These are phyloP conservation scores for Hormaphis cornu DNA, from an alignment of 1,140 invertebrate genomes.

Conservation along the genomic window DNA sequence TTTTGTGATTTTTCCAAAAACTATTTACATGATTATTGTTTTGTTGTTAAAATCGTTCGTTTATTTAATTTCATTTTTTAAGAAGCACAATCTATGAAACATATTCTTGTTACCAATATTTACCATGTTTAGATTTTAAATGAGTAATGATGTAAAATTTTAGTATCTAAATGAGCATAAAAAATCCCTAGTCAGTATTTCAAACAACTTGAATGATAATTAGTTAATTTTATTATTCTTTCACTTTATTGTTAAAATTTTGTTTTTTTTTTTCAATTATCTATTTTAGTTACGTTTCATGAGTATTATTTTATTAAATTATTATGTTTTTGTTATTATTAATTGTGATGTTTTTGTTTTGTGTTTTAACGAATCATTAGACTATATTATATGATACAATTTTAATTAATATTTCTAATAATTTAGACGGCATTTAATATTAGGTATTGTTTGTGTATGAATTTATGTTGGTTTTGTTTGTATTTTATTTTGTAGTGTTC, in stretches of 20 bases:
- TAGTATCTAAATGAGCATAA: conserved; percentile 29
- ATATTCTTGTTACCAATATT: conserved; percentile 31
- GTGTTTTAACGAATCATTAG: conserved; percentile 32
- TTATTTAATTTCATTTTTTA: conserved; percentile 12
- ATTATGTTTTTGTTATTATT: conserved; percentile 14
- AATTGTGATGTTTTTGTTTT: conserved; percentile 32
- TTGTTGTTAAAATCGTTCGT: no score
- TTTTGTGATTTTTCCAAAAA: conserved; percentile 18
- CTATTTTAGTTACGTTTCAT: conserved; percentile 23
- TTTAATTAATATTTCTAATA: conserved; percentile 29
- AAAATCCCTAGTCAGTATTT: conserved; percentile 31
- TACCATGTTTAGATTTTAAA: conserved; percentile 30
- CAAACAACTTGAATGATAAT: conserved; percentile 13
- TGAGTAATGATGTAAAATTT: conserved; percentile 16
- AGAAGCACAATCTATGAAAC: conserved; percentile 31
- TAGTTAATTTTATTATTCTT: conserved; percentile 14
- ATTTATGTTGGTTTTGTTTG: conserved; percentile 32
- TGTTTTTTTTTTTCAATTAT: conserved; percentile 13
- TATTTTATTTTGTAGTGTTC: conserved; percentile 32
- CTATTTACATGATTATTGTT: conserved; percentile 6
- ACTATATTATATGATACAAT: conserved; percentile 17
- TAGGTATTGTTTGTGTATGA: conserved; percentile 32
- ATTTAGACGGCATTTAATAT: conserved; percentile 31
- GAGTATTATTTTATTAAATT: conserved; percentile 21
- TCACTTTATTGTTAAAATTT: conserved; percentile 14